These are phyloP conservation scores for Triops longicaudatus DNA, from an alignment of 1,140 invertebrate genomes.

Conservation along the genomic window DNA sequence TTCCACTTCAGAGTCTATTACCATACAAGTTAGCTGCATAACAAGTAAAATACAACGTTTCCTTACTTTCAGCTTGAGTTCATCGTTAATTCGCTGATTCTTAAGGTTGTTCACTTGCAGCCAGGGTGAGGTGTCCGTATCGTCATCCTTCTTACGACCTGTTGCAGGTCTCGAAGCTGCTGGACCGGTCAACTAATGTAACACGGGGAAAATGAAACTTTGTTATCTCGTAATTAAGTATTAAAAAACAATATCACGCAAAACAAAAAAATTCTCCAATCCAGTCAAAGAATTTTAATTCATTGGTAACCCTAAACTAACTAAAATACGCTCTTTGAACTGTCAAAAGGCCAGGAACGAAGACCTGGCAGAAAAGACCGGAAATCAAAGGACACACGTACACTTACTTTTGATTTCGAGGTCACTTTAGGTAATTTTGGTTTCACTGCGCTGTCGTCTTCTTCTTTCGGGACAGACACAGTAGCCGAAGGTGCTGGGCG, in stretches of 20 bases:
- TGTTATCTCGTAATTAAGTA: too few relatives aligned
- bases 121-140: constrained; percentile 68
- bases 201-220: too few relatives aligned
- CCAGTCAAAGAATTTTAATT: too few relatives aligned
- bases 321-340: too few relatives aligned
- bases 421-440: constrained; percentile 31
- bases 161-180: constrained; percentile 33
- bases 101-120: constrained; percentile 78
- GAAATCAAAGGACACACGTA: too few relatives aligned
- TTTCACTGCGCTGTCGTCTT: constrained; percentile 25
- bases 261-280: too few relatives aligned
- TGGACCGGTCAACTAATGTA: constrained; percentile 26
- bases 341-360: too few relatives aligned
- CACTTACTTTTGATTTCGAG: constrained; percentile 32
- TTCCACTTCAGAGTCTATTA: constrained; percentile 80
- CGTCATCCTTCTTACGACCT: constrained; percentile 73
- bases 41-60: constrained; percentile 25
- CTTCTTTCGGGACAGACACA: constrained; percentile 26
- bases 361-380: too few relatives aligned
- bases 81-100: constrained; percentile 81
- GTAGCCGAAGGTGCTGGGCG: neutral
- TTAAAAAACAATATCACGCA: too few relatives aligned
- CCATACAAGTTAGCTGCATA: constrained; percentile 13
- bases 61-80: constrained; percentile 72
- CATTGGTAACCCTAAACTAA: too few relatives aligned